phyloP scores from a whole-genome alignment of 2,888 invertebrate species.

The Archips xylosteana region DNA sequence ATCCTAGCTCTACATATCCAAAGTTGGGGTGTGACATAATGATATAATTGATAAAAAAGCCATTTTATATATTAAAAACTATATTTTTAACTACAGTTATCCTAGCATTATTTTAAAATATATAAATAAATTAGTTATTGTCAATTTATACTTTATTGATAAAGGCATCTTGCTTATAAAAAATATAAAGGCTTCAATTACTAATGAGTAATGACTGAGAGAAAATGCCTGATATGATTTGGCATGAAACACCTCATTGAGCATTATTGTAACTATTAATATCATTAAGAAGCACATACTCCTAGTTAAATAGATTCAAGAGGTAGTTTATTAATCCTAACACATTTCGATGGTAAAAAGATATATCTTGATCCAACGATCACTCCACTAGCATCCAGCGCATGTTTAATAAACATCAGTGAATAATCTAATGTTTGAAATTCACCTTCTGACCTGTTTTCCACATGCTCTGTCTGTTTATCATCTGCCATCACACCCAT shows the following conservation, averaged over 20 bases:
- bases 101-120: conserved; percentile 12
- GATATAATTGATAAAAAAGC: neutral
- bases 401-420: conserved; percentile 10
- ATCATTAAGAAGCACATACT: conserved; percentile 14
- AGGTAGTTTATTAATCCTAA: conserved; percentile 29
- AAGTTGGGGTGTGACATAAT: neutral
- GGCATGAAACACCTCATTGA: conserved; percentile 30
- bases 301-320: conserved; percentile 21
- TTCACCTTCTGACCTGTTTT: conserved; percentile 12
- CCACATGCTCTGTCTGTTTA: conserved; percentile 1
- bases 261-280: conserved; percentile 2
- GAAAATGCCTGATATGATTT: conserved; percentile 31
- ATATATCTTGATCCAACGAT: conserved; percentile 24
- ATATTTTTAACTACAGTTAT: conserved; percentile 30
- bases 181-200: conserved; percentile 49
- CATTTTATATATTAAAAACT: conserved; percentile 14
- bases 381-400: neutral
- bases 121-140: conserved; percentile 59
- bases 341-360: conserved; percentile 14
- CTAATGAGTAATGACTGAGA: conserved; percentile 46
- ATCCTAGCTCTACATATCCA: neutral
- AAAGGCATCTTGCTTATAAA: conserved; percentile 36
- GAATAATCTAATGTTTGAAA: conserved; percentile 10
- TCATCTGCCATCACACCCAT: conserved; percentile 18
- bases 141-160: conserved; percentile 50